A percentile compares a stretch with the other conserved stretches of the same genome.
Conservation (phyloP, 2,888 invertebrate species). For the Mythimna lalbum region DNA sequence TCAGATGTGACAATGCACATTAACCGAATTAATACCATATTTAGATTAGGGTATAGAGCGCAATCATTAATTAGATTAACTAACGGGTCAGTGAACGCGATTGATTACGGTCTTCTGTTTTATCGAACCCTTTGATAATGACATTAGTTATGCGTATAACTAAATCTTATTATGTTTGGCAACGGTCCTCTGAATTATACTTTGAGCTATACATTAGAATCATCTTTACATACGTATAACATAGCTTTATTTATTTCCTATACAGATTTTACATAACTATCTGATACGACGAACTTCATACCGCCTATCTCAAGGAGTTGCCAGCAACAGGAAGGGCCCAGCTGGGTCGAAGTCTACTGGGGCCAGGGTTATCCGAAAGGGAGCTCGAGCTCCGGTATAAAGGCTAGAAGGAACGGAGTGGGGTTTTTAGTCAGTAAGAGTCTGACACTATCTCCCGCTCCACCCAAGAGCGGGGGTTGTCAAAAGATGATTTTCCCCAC, state of each 20-base stretch:
- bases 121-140: slow-evolving; percentile 56
- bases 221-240: slow-evolving; percentile 21
- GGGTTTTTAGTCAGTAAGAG: too few species aligned
- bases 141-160: slow-evolving; percentile 56
- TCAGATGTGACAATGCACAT: slow-evolving; percentile 54
- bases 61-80: slow-evolving; percentile 62
- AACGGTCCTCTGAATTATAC: slow-evolving; percentile 31
- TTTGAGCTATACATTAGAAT: slow-evolving; percentile 24
- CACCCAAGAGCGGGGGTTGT: too few species aligned
- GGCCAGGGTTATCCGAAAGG: too few species aligned
- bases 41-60: slow-evolving; percentile 53
- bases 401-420: too few species aligned
- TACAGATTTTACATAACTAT: too few species aligned
- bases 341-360: too few species aligned
- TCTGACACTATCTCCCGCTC: too few species aligned
- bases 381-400: too few species aligned
- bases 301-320: too few species aligned
- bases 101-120: slow-evolving; percentile 58
- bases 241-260: background rate
- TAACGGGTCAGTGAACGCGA: slow-evolving; percentile 61
- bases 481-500: too few species aligned
- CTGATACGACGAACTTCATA: too few species aligned
- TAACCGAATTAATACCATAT: slow-evolving; percentile 56
- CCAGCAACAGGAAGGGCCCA: too few species aligned
- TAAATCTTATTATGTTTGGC: slow-evolving; percentile 58